phyloP scores from a whole-genome alignment of 35 echinoderm and acorn worm genomes.

The Lytechinus pictus region DNA sequence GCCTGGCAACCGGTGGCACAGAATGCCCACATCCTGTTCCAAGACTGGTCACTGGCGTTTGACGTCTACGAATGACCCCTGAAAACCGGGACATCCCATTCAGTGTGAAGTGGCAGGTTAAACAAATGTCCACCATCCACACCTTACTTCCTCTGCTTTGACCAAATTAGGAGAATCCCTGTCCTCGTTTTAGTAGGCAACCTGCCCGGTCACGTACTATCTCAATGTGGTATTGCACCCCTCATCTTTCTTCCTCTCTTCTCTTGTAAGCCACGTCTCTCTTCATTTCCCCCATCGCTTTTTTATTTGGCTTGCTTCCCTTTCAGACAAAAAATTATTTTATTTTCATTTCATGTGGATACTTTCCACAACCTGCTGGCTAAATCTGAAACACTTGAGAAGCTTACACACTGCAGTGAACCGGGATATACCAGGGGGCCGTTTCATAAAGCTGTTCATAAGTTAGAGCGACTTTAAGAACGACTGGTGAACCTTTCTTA shows the following conservation, averaged over 20 bases:
- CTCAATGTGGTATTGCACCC: too few species aligned
- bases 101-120: not conserved
- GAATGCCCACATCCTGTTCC: conserved; percentile 1
- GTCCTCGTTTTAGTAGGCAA: not conserved
- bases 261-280: not conserved
- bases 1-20: not conserved
- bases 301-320: not conserved
- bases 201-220: not conserved
- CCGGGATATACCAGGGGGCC: too few species aligned
- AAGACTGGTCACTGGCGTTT: not conserved
- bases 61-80: not conserved
- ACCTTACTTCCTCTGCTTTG: not conserved
- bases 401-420: too few species aligned
- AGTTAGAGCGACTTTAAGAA: too few species aligned
- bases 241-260: too few species aligned
- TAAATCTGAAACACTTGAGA: too few species aligned
- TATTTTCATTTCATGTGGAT: too few species aligned
- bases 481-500: too few species aligned
- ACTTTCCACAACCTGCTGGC: too few species aligned
- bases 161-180: not conserved
- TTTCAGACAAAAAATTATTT: too few species aligned
- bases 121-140: not conserved
- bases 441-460: too few species aligned
- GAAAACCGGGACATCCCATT: not conserved
- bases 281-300: not conserved